These are phyloP conservation scores for Thymelicus acteon DNA, from an alignment of 2,888 invertebrate species.

Conservation along the genomic window DNA sequence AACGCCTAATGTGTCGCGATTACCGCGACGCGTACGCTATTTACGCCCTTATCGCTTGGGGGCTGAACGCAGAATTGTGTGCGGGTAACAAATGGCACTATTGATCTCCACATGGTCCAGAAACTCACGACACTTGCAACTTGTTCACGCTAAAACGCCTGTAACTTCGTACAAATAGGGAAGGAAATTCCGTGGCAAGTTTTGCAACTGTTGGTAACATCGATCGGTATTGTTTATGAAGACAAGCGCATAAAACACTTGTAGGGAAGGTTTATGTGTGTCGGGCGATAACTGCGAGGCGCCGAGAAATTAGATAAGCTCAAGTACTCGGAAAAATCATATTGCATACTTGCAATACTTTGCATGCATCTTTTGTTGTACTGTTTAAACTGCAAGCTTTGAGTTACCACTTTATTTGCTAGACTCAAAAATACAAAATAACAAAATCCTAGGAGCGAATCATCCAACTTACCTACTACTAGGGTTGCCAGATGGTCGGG, in stretches of 20 bases:
- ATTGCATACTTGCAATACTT: background rate
- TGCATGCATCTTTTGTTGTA: too few species aligned
- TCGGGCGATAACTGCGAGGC: constrained; percentile 8
- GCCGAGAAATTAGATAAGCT: background rate
- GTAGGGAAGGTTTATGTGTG: constrained; percentile 57
- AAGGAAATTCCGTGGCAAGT: background rate
- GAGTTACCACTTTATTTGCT: too few species aligned
- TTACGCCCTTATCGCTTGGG: constrained; percentile 10
- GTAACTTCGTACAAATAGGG: background rate
- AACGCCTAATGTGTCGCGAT: constrained; percentile 27
- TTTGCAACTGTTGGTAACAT: constrained; percentile 2
- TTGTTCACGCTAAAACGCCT: background rate
- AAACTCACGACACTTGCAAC: constrained; percentile 16
- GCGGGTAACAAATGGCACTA: constrained; percentile 34
- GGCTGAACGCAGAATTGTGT: constrained; percentile 29
- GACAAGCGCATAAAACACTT: constrained; percentile 58
- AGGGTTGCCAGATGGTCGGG: too few species aligned
- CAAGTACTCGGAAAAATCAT: background rate
- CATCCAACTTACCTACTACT: too few species aligned
- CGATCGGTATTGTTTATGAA: constrained; percentile 39
- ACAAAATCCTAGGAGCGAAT: too few species aligned
- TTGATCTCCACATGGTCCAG: constrained; percentile 33
- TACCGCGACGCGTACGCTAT: constrained; percentile 17
- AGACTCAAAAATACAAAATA: too few species aligned
- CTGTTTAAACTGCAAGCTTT: too few species aligned